phyloP scores from a whole-genome alignment of 2,888 invertebrate species.

The Malthinus seriepunctatus region DNA sequence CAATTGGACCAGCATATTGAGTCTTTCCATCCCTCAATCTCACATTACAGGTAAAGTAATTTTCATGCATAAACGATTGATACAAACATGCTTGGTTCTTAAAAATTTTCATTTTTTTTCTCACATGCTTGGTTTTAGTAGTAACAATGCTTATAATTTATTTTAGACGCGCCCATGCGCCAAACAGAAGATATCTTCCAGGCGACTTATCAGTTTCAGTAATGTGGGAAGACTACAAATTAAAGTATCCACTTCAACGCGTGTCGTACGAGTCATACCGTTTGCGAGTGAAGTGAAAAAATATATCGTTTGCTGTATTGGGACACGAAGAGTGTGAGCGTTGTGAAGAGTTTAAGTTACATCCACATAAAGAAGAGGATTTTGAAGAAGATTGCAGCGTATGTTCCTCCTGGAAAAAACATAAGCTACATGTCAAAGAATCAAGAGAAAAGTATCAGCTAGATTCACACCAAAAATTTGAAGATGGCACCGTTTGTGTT shows the following conservation, averaged over 20 bases:
- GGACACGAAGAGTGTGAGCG: conserved; percentile 28
- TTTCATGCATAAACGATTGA: too few species aligned
- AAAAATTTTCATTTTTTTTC: too few species aligned
- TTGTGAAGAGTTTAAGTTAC: conserved; percentile 27
- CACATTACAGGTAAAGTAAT: conserved; percentile 16
- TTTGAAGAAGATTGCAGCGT: conserved; percentile 18
- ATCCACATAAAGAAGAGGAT: conserved; percentile 24
- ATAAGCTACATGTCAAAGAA: conserved; percentile 16
- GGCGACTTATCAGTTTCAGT: conserved; percentile 11
- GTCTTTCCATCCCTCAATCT: conserved; percentile 17
- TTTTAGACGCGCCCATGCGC: conserved; percentile 13
- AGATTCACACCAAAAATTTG: background rate
- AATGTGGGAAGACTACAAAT: conserved; percentile 18
- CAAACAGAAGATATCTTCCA: conserved; percentile 16
- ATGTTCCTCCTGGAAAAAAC: conserved; percentile 14
- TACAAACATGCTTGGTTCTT: too few species aligned
- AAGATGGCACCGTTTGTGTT: conserved; percentile 17
- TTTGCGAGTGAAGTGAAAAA: conserved; percentile 18
- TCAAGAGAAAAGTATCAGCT: conserved; percentile 13
- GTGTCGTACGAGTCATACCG: conserved; percentile 31
- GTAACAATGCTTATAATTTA: too few species aligned
- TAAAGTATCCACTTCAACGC: conserved; percentile 20
- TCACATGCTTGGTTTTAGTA: too few species aligned
- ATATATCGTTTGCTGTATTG: conserved; percentile 31
- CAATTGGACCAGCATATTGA: conserved; percentile 17